These are phyloP conservation scores for Psammodynastes pulverulentus DNA, from an alignment of 2,113 vertebrate genomes.

Conservation along the genomic window DNA sequence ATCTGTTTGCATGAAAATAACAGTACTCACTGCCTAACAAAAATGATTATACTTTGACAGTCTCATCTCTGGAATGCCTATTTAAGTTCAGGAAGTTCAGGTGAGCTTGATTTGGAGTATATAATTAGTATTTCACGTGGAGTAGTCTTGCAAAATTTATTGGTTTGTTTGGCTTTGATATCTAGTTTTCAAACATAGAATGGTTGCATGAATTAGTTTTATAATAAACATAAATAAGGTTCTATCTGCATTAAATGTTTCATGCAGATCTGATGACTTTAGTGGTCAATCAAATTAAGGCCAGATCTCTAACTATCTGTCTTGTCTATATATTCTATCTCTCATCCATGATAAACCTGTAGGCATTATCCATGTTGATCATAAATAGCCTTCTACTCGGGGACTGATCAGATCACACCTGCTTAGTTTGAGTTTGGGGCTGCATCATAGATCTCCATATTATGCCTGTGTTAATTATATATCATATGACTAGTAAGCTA, in stretches of 20 bases:
- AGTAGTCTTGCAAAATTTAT: background rate
- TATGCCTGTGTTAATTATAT: background rate
- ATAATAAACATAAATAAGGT: background rate
- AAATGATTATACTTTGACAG: constrained; percentile 22
- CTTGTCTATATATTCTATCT: background rate
- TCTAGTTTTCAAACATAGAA: background rate
- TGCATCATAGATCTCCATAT: background rate
- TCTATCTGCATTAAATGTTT: background rate
- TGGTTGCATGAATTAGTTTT: background rate
- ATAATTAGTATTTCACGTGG: constrained; percentile 5
- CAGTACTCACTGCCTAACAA: background rate
- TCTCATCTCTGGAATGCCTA: background rate
- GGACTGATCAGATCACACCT: background rate
- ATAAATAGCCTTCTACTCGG: background rate
- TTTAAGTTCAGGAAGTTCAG: constrained; percentile 1
- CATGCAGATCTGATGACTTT: background rate
- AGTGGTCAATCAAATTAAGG: background rate
- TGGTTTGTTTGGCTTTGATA: background rate
- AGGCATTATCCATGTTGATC: background rate
- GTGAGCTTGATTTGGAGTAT: background rate
- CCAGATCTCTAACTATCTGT: background rate
- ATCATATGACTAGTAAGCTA: background rate
- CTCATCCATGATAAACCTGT: background rate
- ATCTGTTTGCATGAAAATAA: constrained; percentile 14
- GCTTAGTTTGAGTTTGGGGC: background rate